Base-by-base conservation (phyloP, 2,888 invertebrate species). In the Tetramorium bicarinatum region DNA sequence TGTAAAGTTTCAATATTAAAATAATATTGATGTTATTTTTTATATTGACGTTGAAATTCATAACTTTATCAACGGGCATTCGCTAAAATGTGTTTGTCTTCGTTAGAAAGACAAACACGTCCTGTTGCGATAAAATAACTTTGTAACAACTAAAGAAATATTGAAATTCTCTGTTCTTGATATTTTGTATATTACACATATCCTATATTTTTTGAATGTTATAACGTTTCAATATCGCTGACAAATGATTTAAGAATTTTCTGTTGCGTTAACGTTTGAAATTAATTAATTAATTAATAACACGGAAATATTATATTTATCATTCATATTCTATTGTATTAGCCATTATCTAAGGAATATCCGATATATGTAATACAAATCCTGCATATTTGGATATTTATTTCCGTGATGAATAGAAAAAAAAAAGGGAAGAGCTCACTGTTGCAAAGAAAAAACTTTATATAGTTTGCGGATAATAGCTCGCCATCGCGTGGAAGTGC, bases 271-370 rank as follows among this genome's bases (percentile, higher is more conserved):
- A 71, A 38, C 9, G 15, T 59, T 29, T 44, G 3, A 61, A 59
- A 74, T 59, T 44, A 75, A 61, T 61, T 61, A 61, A 34, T 29
- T 44, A 61, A 61, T 61, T 61, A 61, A 34, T 29, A 11, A 61
- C 15, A 21, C 15, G n/a, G n/a, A 61, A 47, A 34, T 18, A 59
- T 34, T 21, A 44, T n/a, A 72, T n/a, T 21, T 61, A 9, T 59
- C 7, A 44, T 47, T 61, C 13, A 47, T 61, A 75, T 71, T 8
- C 21, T 34, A 25, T 13, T 34, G 34, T 34, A 52, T 13, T 29
- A 44, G 13, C 11, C 56, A 72, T 44, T 41, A 18, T 6, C 7
- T 25, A 13, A 59, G 8, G 7, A 25, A 29, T 44, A 74, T 61
- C 21, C 34, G n/a, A 34, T 47, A 41, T n/a, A 29, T 47, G 44